These are phyloP conservation scores for Epinotia bilunana DNA, from an alignment of 2,888 invertebrate species.

Conservation along the genomic window DNA sequence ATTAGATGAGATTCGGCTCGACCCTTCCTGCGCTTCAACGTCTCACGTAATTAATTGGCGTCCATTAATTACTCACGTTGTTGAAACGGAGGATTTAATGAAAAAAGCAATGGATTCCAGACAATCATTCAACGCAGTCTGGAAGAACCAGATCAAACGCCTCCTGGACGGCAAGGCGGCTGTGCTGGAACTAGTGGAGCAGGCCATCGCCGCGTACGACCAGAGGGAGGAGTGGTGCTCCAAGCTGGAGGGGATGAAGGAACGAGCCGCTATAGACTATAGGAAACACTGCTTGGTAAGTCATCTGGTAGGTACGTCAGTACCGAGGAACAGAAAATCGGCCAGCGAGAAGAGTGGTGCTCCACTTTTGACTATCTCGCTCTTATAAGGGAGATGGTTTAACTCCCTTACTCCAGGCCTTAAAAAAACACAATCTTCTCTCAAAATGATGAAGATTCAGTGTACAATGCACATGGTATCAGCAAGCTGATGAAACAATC, in stretches of 20 bases:
- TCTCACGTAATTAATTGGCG: too few species aligned
- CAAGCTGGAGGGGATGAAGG: constrained; percentile 91
- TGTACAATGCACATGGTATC: too few species aligned
- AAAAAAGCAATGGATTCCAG: too few species aligned
- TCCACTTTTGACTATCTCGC: constrained; percentile 77
- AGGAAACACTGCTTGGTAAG: constrained; percentile 78
- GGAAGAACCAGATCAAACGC: constrained; percentile 90
- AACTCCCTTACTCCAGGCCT: too few species aligned
- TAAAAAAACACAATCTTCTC: too few species aligned
- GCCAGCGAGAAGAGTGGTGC: constrained; percentile 93
- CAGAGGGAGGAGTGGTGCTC: constrained; percentile 92
- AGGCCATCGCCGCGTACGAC: constrained; percentile 94
- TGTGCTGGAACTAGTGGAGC: constrained; percentile 94
- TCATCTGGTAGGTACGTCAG: background rate
- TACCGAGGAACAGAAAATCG: constrained; percentile 86
- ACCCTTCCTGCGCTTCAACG: too few species aligned
- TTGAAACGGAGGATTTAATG: too few species aligned
- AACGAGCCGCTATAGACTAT: constrained; percentile 84
- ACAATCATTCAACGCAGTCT: constrained; percentile 91
- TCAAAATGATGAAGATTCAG: too few species aligned
- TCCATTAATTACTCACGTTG: too few species aligned
- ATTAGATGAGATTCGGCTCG: too few species aligned
- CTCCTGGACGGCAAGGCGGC: constrained; percentile 91
- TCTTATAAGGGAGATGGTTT: too few species aligned
- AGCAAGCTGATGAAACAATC: too few species aligned